phyloP scores from a whole-genome alignment of 2,797 vertebrate genomes.

The Phoeniculus purpureus region DNA sequence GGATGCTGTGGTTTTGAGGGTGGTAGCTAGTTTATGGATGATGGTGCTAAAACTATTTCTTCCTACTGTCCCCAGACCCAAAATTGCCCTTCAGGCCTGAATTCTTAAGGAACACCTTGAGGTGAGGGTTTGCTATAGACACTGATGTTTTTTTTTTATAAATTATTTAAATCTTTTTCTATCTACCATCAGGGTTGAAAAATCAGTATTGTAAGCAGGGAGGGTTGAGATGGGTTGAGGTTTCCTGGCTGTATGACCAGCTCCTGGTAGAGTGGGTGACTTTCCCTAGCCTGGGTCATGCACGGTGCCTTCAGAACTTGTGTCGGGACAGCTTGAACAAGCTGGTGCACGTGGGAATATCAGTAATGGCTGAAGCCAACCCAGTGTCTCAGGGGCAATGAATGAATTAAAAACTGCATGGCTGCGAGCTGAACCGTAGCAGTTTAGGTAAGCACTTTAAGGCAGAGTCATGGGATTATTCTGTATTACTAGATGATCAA shows the following conservation, averaged over 20 bases:
- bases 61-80: not conserved
- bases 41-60: accelerated
- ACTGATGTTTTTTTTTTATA: not conserved
- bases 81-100: not conserved
- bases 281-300: not conserved
- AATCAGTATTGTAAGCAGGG: not conserved
- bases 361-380: not conserved
- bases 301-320: not conserved
- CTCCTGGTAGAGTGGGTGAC: not conserved
- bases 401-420: not conserved
- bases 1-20: not conserved
- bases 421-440: not conserved
- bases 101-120: not conserved
- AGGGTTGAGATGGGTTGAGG: not conserved
- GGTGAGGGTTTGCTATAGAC: not conserved
- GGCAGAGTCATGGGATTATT: not conserved
- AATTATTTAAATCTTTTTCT: not conserved
- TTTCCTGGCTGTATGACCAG: not conserved
- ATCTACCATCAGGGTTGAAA: not conserved
- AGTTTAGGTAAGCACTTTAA: not conserved
- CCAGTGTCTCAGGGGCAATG: not conserved
- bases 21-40: not conserved
- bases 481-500: not conserved
- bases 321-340: not conserved
- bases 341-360: not conserved